Evolutionary conservation across 2,113 vertebrate genomes (phyloP).

Genomic region (Leucoraja erinaceus): DNA sequence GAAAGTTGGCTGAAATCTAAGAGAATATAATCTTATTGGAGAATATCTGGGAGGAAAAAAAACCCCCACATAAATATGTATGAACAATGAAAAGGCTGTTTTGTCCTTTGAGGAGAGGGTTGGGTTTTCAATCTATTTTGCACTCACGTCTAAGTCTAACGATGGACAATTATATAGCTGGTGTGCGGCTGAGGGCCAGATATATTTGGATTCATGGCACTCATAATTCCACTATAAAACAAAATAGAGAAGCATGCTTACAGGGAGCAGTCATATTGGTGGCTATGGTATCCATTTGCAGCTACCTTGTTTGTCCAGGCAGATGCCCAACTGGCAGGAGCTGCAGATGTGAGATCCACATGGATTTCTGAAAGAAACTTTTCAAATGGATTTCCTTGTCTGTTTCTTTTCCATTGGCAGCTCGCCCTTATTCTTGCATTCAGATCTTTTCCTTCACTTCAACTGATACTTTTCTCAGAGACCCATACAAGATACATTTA

Average conservation of each 20-base stretch:
- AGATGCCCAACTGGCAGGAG: neutral
- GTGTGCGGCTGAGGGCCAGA: neutral
- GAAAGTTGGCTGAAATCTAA: neutral
- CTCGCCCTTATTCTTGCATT: neutral
- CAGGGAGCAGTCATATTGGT: constrained; percentile 23
- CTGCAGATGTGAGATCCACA: neutral
- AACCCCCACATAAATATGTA: neutral
- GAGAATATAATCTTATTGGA: neutral
- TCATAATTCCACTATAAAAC: constrained; percentile 18
- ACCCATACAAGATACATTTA: too few species aligned
- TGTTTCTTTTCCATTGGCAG: constrained; percentile 30
- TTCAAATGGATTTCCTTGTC: constrained; percentile 31
- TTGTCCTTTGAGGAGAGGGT: neutral
- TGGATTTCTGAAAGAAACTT: constrained; percentile 22
- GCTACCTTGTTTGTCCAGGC: constrained; percentile 34
- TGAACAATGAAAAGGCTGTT: neutral
- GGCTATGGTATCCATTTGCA: constrained; percentile 19
- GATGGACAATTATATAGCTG: constrained; percentile 5
- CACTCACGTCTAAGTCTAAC: neutral
- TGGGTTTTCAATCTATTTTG: constrained; percentile 19
- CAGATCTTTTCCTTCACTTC: constrained; percentile 18
- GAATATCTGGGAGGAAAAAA: neutral
- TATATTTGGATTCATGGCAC: constrained; percentile 13
- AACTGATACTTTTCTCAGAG: constrained; percentile 16
- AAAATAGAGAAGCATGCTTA: neutral